These are phyloP conservation scores for Lasioglossum albipes DNA, from an alignment of 1,140 invertebrate genomes.

Conservation along the genomic window DNA sequence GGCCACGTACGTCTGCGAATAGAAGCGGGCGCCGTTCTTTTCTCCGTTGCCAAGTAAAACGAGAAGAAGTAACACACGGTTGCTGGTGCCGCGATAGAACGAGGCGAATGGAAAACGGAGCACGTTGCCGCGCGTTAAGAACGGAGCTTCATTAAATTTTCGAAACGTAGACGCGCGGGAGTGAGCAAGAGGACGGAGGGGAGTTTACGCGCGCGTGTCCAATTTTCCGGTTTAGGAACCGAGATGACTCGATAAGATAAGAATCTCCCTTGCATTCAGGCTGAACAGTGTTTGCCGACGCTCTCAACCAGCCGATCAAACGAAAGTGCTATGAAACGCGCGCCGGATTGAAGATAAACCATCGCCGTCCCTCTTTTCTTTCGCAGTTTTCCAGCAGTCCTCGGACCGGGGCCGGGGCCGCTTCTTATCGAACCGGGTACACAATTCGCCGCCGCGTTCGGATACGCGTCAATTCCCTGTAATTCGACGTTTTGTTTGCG, in stretches of 20 bases:
- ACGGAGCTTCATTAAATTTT: slow-evolving; percentile 11
- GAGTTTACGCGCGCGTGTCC: slow-evolving; percentile 21
- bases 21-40: background rate
- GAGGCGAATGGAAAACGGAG: too few relatives aligned
- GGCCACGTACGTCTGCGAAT: background rate
- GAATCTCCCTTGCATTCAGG: slow-evolving; percentile 10
- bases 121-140: background rate
- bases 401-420: background rate
- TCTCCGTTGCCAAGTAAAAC: background rate
- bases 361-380: background rate
- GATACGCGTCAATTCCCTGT: background rate
- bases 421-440: background rate
- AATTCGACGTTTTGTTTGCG: background rate
- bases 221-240: slow-evolving; percentile 27
- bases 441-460: background rate
- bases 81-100: background rate
- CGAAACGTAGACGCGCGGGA: background rate
- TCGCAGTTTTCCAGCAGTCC: background rate
- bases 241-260: slow-evolving; percentile 44
- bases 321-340: slow-evolving; percentile 24
- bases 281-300: slow-evolving; percentile 39
- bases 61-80: background rate
- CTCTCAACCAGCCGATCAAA: slow-evolving; percentile 18
- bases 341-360: slow-evolving; percentile 10
- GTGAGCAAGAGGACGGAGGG: background rate